phyloP scores from a whole-genome alignment of 2,888 invertebrate genomes.

The Epinotia demarniana region DNA sequence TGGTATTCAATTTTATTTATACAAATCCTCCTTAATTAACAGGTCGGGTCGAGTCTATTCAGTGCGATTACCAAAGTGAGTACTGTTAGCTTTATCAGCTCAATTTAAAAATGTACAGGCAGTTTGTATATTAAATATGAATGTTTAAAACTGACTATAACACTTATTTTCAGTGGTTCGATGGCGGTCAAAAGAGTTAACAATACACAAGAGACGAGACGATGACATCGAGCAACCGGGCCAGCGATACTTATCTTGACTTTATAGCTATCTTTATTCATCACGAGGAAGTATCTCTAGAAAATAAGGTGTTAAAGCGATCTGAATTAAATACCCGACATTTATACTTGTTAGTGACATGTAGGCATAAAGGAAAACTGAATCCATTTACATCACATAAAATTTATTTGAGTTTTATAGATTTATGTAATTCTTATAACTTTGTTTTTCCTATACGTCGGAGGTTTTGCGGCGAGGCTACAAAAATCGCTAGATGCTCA shows the following conservation, averaged over 20 bases:
- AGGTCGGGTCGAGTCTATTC: conserved; percentile 35
- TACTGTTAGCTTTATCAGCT: not conserved
- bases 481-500: not conserved
- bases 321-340: not conserved
- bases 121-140: not conserved
- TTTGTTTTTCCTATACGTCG: not conserved
- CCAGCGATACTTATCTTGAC: not conserved
- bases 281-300: not conserved
- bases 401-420: conserved; percentile 39
- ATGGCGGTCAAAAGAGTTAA: conserved; percentile 7
- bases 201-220: not conserved
- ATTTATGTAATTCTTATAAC: conserved; percentile 4
- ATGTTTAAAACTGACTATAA: not conserved
- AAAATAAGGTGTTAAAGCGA: not conserved
- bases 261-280: not conserved
- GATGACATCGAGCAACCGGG: not conserved
- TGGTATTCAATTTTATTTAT: not conserved
- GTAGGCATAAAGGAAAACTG: not conserved
- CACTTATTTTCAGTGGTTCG: conserved; percentile 36
- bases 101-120: not conserved
- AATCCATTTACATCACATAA: conserved; percentile 39
- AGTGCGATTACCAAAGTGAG: conserved; percentile 32
- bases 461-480: not conserved
- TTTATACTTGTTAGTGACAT: not conserved
- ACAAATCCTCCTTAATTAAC: not conserved